Evolutionary conservation across 1,140 invertebrate species (phyloP).

Genomic region (Hypothenemus hampei): DNA sequence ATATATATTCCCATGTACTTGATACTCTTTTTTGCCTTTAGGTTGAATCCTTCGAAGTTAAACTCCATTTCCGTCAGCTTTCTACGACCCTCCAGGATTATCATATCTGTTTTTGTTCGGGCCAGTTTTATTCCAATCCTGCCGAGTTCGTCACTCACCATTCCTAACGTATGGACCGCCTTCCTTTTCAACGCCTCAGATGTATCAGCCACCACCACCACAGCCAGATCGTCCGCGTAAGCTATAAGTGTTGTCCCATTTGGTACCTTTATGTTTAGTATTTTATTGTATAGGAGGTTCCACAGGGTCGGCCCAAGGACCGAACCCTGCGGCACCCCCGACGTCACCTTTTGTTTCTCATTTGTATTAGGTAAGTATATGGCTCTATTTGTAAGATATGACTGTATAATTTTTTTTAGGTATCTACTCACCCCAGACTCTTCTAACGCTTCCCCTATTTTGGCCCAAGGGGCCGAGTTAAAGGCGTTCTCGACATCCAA

Average conservation of each 20-base stretch:
- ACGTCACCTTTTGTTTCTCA: neutral
- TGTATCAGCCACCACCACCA: constrained; percentile 21
- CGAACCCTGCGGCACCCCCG: constrained; percentile 36
- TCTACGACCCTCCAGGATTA: neutral
- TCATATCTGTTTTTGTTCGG: constrained; percentile 1
- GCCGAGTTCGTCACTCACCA: neutral
- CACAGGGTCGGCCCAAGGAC: constrained; percentile 39
- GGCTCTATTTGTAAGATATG: neutral
- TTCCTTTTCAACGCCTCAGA: neutral
- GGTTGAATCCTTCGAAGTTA: neutral
- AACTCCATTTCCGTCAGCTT: neutral
- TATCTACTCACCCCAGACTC: neutral
- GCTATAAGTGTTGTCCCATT: constrained; percentile 17
- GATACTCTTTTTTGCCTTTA: neutral
- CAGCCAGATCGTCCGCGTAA: constrained; percentile 38
- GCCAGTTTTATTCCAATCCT: constrained; percentile 1
- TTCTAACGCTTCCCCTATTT: neutral
- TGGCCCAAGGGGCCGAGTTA: neutral
- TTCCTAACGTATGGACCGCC: neutral
- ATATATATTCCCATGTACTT: neutral
- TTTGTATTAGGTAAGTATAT: neutral
- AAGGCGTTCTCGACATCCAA: neutral
- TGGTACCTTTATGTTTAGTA: constrained; percentile 32
- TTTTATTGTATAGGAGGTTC: constrained; percentile 37
- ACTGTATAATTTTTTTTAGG: neutral